These are phyloP conservation scores for Metopia argyrocephala DNA, from an alignment of 2,888 invertebrate species.

Conservation along the genomic window DNA sequence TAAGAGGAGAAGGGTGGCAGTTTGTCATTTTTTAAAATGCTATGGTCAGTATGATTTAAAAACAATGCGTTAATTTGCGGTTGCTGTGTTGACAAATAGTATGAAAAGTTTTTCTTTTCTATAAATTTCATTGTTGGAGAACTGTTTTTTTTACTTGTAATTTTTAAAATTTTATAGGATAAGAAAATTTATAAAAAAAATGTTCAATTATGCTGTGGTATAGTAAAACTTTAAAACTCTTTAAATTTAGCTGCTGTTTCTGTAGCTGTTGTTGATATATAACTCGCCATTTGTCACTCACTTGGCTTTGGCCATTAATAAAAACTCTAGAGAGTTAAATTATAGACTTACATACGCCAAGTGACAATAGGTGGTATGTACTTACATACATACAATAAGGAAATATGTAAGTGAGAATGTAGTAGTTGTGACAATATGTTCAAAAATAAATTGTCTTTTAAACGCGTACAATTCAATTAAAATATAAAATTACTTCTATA, in stretches of 20 bases:
- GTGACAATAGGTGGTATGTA: background rate
- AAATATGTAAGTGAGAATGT: background rate
- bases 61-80: slow-evolving; percentile 40
- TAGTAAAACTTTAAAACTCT: no score
- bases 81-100: slow-evolving; percentile 38
- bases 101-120: no score
- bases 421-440: slow-evolving; percentile 12
- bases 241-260: no score
- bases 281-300: background rate
- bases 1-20: no score
- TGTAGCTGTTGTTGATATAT: background rate
- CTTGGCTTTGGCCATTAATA: background rate
- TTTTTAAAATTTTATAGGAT: background rate
- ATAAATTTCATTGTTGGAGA: no score
- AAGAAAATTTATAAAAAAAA: no score
- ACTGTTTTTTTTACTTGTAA: no score
- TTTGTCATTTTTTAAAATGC: no score
- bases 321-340: background rate
- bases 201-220: no score
- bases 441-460: slow-evolving; percentile 63
- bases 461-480: slow-evolving; percentile 66
- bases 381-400: background rate
- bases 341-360: background rate
- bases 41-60: background rate
- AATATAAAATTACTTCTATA: slow-evolving; percentile 58